Evolutionary conservation across 2,888 invertebrate genomes (phyloP).

Genomic region (Stenichneumon culpator): DNA sequence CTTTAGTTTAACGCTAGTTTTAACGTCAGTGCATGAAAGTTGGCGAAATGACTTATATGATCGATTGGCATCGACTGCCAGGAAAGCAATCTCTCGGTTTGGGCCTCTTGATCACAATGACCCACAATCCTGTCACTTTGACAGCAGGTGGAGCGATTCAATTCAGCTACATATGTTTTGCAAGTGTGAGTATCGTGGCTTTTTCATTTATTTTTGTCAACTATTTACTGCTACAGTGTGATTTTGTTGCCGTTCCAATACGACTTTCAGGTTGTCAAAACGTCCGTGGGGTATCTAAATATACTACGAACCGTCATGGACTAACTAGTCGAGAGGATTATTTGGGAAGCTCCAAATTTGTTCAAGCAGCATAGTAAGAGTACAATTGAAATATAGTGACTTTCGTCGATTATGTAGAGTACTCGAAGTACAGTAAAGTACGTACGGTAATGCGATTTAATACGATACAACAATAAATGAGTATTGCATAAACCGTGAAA

Average conservation of each 20-base stretch:
- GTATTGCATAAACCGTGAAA: not conserved
- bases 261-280: slow-evolving; percentile 29
- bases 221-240: not conserved
- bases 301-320: slow-evolving; percentile 32
- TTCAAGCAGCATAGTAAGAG: not conserved
- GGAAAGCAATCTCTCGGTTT: slow-evolving; percentile 40
- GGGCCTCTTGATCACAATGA: slow-evolving; percentile 59
- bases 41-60: slow-evolving; percentile 73
- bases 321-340: not conserved
- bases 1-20: not conserved
- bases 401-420: not conserved
- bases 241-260: not conserved
- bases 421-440: not conserved
- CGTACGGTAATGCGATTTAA: not conserved
- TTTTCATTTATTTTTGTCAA: not conserved
- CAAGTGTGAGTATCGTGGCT: slow-evolving; percentile 12
- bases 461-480: not conserved
- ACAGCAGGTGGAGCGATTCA: slow-evolving; percentile 69
- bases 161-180: slow-evolving; percentile 57
- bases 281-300: slow-evolving; percentile 19
- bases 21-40: slow-evolving; percentile 72
- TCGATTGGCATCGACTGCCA: slow-evolving; percentile 67
- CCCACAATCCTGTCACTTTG: slow-evolving; percentile 52
- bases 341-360: not conserved
- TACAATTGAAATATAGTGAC: not conserved